Evolutionary conservation across 2,797 vertebrate species (phyloP).

Genomic region (Sphenopsis melanotis): DNA sequence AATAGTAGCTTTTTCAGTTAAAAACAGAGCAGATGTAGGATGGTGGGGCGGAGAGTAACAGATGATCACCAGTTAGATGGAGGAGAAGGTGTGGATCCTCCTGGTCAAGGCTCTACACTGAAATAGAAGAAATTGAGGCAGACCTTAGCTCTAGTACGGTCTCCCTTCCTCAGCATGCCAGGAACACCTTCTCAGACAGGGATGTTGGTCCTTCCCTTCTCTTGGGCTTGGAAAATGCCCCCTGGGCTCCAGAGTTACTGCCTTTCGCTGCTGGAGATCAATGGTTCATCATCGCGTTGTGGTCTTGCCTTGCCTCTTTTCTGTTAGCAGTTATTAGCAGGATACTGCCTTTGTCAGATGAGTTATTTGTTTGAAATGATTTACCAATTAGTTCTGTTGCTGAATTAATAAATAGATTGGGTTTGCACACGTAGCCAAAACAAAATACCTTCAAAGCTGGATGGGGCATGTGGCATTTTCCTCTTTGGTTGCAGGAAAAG

Average conservation of each 20-base stretch:
- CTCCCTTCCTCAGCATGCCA: neutral
- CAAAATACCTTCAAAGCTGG: neutral
- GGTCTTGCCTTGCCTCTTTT: neutral
- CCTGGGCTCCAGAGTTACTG: neutral
- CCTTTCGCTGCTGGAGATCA: neutral
- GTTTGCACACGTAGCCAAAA: neutral
- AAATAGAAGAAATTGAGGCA: neutral
- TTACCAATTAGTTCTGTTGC: neutral
- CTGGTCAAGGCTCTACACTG: neutral
- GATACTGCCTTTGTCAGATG: neutral
- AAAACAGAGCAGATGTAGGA: neutral
- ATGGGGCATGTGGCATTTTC: neutral
- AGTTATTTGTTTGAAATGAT: neutral
- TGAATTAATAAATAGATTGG: neutral
- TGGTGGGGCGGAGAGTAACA: neutral
- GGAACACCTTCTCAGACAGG: neutral
- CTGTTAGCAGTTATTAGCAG: neutral
- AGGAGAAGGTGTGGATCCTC: neutral
- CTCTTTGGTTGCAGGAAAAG: neutral
- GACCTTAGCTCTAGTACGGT: neutral
- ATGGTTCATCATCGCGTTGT: fast-evolving
- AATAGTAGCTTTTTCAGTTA: neutral
- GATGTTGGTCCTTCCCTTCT: neutral
- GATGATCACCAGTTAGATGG: neutral
- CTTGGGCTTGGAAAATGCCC: neutral